These are phyloP conservation scores for Myotis findleyi DNA, from an alignment of 2,797 vertebrate species.

Conservation along the genomic window DNA sequence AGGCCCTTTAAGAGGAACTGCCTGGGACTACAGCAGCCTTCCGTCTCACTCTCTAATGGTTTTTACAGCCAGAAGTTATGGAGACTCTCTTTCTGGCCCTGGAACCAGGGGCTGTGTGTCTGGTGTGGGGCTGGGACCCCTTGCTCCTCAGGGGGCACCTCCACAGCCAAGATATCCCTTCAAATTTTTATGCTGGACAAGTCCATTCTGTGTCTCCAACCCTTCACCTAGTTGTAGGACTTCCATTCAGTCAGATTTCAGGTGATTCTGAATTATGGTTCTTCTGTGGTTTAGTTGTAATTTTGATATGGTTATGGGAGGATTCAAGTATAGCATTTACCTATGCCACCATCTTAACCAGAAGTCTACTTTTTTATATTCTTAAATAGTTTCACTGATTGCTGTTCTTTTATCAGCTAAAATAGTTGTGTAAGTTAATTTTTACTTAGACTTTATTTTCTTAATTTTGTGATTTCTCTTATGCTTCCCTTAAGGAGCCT, in stretches of 20 bases:
- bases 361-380: background rate
- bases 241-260: background rate
- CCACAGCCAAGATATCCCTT: background rate
- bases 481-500: background rate
- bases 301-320: background rate
- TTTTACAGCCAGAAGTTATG: background rate
- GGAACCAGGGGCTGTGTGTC: background rate
- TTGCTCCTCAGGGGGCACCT: background rate
- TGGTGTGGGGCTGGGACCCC: background rate
- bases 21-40: background rate
- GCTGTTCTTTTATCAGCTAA: background rate
- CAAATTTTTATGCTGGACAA: background rate
- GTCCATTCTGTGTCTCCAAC: background rate
- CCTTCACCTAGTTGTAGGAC: background rate
- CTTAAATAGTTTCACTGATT: background rate
- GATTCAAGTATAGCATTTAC: background rate
- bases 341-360: background rate
- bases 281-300: background rate
- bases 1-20: background rate
- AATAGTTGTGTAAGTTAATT: background rate
- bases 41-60: background rate
- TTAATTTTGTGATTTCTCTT: background rate
- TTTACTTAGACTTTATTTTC: background rate
- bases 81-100: background rate
- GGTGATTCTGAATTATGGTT: background rate